Evolutionary conservation across 2,113 vertebrate species (phyloP).

Genomic region (Pelusios castaneus): DNA sequence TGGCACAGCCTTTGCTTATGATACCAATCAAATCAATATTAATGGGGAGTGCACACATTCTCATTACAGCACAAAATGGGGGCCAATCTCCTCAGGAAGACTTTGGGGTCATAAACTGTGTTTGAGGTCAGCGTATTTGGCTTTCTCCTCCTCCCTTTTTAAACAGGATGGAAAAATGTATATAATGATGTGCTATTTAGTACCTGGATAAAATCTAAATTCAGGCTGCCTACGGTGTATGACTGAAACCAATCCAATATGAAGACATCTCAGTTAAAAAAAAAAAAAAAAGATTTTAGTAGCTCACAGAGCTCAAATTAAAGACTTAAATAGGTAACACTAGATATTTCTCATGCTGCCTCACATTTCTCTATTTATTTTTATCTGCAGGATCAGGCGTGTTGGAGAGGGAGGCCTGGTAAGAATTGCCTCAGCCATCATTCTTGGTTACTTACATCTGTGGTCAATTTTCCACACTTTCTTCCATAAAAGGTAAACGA

Average conservation of each 20-base stretch:
- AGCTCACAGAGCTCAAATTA: slow-evolving; percentile 66
- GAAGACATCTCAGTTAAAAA: slow-evolving; percentile 64
- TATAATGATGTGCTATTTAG: slow-evolving; percentile 58
- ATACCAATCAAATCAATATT: slow-evolving; percentile 66
- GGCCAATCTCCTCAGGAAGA: slow-evolving; percentile 35
- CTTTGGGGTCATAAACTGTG: slow-evolving; percentile 52
- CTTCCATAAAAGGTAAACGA: slow-evolving; percentile 89
- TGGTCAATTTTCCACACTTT: slow-evolving; percentile 87
- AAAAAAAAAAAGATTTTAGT: slow-evolving; percentile 49
- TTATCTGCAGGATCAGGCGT: slow-evolving; percentile 79
- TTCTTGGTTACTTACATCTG: slow-evolving; percentile 85
- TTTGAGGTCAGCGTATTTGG: slow-evolving; percentile 38
- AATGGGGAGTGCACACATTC: slow-evolving; percentile 28
- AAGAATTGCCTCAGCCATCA: slow-evolving; percentile 80
- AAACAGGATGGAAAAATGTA: slow-evolving; percentile 57
- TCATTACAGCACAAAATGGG: slow-evolving; percentile 44
- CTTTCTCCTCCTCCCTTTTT: slow-evolving; percentile 47
- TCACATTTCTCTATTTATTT: slow-evolving; percentile 78
- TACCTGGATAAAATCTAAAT: slow-evolving; percentile 60
- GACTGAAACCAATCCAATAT: slow-evolving; percentile 48
- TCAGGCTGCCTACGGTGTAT: slow-evolving; percentile 8
- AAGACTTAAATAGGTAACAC: slow-evolving; percentile 70
- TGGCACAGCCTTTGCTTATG: slow-evolving; percentile 47
- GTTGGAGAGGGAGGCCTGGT: slow-evolving; percentile 78
- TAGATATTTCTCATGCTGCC: slow-evolving; percentile 63